Conservation (phyloP, 92 coral and sea anemone genomes). For the Parazoanthus atlanticus region DNA sequence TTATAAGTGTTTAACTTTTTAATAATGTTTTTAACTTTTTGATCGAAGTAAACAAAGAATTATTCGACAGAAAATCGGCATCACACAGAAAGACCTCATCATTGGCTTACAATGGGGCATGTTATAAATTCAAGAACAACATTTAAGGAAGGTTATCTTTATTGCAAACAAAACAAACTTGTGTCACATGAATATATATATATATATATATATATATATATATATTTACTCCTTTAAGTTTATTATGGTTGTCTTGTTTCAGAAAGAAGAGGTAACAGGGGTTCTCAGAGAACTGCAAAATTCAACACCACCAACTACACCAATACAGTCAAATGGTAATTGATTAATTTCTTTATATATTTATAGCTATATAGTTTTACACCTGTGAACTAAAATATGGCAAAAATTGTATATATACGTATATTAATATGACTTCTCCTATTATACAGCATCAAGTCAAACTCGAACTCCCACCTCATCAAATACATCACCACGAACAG, state of each 20-base stretch:
- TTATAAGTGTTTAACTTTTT: too few relatives aligned
- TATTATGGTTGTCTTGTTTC: slow-evolving; percentile 21
- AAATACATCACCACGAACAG: slow-evolving; percentile 32
- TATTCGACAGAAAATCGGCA: slow-evolving; percentile 21
- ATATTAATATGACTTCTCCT: slow-evolving; percentile 7
- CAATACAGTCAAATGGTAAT: slow-evolving; percentile 24
- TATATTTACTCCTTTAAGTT: slow-evolving; percentile 28
- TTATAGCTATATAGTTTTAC: slow-evolving; percentile 28
- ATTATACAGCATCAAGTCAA: slow-evolving; percentile 24
- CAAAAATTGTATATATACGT: background rate
- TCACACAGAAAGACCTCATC: slow-evolving; percentile 37
- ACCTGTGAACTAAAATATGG: slow-evolving; percentile 7
- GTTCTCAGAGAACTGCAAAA: slow-evolving; percentile 28
- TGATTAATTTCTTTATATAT: slow-evolving; percentile 27
- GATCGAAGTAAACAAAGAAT: slow-evolving; percentile 18
- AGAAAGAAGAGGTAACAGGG: slow-evolving; percentile 27
- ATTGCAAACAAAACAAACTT: slow-evolving; percentile 27
- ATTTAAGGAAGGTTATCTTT: slow-evolving; percentile 29
- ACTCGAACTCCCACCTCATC: slow-evolving; percentile 19
- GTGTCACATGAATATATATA: background rate
- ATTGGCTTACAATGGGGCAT: slow-evolving; percentile 15
- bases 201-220: background rate
- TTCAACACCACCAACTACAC: slow-evolving; percentile 30
- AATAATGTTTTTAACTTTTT: too few relatives aligned
- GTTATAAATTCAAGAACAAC: slow-evolving; percentile 22